Evolutionary conservation across 2,113 vertebrate genomes (phyloP), one percentile per base, ranked within the genome.

Genomic region (Macroglossus sobrinus): DNA sequence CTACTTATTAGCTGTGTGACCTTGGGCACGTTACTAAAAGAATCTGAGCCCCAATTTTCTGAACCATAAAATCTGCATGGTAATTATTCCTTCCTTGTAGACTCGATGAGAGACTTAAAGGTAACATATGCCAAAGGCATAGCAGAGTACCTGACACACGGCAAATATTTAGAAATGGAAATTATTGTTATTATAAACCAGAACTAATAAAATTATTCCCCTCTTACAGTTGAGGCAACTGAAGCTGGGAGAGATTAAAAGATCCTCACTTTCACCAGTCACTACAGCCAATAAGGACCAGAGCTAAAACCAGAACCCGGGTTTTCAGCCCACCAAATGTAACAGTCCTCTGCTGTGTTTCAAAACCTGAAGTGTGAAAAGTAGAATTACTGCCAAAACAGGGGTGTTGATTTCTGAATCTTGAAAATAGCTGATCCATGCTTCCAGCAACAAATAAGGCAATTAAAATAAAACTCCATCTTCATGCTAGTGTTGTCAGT

Each of bases 381-480:
- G 19, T 15, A 84, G 5, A 50, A 47, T 76, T 86, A 61, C 21
- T 82, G 50, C 68, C 89, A 80, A 85, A 92, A 57, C 10, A 30
- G 4, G 9, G 53, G 3, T 63, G 30, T 66, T 82, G 38, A 66
- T 87, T 47, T 93, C 86, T 86, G 33, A 57, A 87, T 92, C 72
- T 66, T 80, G 45, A 93, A 89, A 84, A 92, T 5, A 84, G 53
- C n/a, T 47, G 45, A 79, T 26, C 18, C 16, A 66, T 50, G 15
- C 19, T 93, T 90, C 90, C 40, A 64, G 7, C 40, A 96, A 43
- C 33, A 90, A 84, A 89, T 47, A 87, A 64, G 45, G 33, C 30
- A 59, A 38, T 92, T 84, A 91, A 91, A 91, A 71, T 76, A 85
- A 94, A 94, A 90, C 43, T 75, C 89, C 55, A 43, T 57, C 86